These are phyloP conservation scores for Malurus leucopterus DNA, from an alignment of 2,797 vertebrate species.

Conservation along the genomic window DNA sequence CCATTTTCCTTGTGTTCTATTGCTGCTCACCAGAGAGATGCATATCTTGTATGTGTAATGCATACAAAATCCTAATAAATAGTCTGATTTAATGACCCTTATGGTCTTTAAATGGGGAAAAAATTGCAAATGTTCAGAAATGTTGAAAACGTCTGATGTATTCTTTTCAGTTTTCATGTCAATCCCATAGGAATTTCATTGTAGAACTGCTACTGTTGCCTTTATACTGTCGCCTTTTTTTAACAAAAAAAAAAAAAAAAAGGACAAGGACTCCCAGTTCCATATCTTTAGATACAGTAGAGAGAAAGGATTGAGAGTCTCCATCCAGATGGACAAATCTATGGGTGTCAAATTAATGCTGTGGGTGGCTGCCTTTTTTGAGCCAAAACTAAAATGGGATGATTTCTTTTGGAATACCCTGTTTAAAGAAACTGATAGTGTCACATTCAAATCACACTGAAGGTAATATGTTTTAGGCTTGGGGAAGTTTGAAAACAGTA, in stretches of 20 bases:
- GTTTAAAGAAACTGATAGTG: neutral
- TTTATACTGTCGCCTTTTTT: neutral
- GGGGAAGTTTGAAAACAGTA: neutral
- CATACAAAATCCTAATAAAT: neutral
- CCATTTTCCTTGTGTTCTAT: neutral
- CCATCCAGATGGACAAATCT: neutral
- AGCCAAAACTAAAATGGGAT: neutral
- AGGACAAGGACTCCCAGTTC: neutral
- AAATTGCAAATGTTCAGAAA: neutral
- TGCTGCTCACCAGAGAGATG: neutral
- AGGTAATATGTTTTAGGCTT: neutral
- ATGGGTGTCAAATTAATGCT: accelerated
- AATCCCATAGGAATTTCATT: neutral
- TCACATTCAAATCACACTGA: neutral
- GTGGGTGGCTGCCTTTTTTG: neutral
- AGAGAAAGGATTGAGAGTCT: neutral
- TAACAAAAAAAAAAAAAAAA: neutral
- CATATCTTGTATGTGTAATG: neutral
- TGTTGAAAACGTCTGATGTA: neutral
- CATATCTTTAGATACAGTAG: neutral
- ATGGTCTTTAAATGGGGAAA: neutral
- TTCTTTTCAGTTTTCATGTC: neutral
- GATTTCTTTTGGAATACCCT: neutral
- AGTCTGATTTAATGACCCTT: neutral
- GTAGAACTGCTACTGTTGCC: neutral